phyloP scores from a whole-genome alignment of 2,888 invertebrate species.

The Epistrophella euchroma region DNA sequence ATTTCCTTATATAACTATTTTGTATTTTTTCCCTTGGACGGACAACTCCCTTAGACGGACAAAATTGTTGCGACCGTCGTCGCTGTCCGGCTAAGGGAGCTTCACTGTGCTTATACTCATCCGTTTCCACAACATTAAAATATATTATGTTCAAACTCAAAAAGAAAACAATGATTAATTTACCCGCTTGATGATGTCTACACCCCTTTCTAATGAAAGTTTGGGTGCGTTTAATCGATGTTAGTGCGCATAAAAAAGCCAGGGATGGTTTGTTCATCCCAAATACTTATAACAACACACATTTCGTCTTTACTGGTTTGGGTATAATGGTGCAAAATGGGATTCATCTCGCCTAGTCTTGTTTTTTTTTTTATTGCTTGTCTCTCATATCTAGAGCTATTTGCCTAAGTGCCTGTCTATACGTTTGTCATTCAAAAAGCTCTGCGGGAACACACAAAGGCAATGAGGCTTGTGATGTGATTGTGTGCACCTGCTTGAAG shows the following conservation, averaged over 20 bases:
- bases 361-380: neutral
- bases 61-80: no score
- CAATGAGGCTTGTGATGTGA: constrained; percentile 57
- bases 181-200: neutral
- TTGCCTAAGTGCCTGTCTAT: neutral
- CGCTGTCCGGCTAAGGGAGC: no score
- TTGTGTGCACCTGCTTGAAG: constrained; percentile 53
- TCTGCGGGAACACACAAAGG: constrained; percentile 13
- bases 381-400: neutral
- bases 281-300: neutral
- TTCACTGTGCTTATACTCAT: no score
- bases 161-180: neutral
- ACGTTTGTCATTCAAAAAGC: neutral
- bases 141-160: neutral
- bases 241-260: neutral
- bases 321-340: neutral
- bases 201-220: neutral
- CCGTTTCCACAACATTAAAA: constrained; percentile 2
- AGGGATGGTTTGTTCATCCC: neutral
- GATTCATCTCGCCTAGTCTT: neutral
- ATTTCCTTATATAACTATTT: no score
- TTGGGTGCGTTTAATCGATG: constrained; percentile 3
- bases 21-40: no score
- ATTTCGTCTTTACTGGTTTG: neutral
- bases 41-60: no score